Conservation (phyloP, 2,888 invertebrate genomes). For the Xestobium rufovillosum region DNA sequence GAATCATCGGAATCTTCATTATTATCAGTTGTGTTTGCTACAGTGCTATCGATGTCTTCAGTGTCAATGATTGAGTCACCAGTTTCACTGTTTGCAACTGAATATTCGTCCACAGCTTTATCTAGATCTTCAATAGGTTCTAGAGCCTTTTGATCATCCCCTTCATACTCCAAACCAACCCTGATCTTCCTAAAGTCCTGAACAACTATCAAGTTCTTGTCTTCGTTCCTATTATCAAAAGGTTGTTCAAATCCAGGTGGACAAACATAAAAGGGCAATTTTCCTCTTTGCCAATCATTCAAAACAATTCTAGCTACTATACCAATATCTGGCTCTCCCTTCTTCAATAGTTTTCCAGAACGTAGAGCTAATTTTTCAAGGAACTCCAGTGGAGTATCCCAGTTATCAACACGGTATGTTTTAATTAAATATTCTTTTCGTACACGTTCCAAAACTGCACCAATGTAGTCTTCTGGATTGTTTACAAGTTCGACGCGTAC, state of each 20-base stretch:
- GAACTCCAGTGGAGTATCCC: conserved; percentile 79
- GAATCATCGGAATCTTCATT: conserved; percentile 38
- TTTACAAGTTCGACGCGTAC: conserved; percentile 93
- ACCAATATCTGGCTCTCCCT: conserved; percentile 91
- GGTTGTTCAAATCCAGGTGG: conserved; percentile 78
- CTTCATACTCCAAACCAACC: conserved; percentile 48
- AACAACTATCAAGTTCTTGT: conserved; percentile 50
- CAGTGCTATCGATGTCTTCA: conserved; percentile 22
- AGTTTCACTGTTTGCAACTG: conserved; percentile 30
- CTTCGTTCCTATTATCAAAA: conserved; percentile 34
- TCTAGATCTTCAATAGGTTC: conserved; percentile 40
- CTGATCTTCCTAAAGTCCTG: conserved; percentile 79
- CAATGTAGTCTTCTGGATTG: conserved; percentile 92
- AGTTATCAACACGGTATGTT: conserved; percentile 81
- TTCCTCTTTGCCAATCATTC: conserved; percentile 98
- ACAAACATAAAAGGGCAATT: conserved; percentile 86
- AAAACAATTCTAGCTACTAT: conserved; percentile 90
- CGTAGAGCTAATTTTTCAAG: conserved; percentile 82
- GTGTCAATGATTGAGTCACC: conserved; percentile 19
- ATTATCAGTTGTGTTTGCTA: conserved; percentile 31
- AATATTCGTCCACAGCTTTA: conserved; percentile 32
- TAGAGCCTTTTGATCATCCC: conserved; percentile 52
- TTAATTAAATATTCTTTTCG: conserved; percentile 81
- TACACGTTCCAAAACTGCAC: conserved; percentile 77
- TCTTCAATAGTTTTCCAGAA: conserved; percentile 85